Base-by-base conservation (phyloP, 2,888 invertebrate genomes). In the Aromia moschata region DNA sequence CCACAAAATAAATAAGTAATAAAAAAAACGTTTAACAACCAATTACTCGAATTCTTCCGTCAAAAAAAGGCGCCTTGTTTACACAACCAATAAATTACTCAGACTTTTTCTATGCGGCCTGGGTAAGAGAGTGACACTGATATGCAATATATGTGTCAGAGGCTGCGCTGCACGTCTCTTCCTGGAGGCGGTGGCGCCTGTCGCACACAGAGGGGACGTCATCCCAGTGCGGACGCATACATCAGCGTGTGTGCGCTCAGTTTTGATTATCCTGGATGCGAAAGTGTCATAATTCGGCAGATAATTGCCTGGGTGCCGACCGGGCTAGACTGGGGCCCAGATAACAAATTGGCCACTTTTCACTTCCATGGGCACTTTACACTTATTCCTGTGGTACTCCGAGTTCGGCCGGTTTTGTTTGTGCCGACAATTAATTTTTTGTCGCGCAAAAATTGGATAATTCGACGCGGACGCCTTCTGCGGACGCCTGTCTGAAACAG, bases 251-350 rank as follows among this genome's bases (percentile, higher is more conserved):
- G 57, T 57, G 53, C 52, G 44, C 54, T 57, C 33, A 12, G 30
- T 53, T 55, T 59, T 56, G 65, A 67, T 62, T 45, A 30, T 31
- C n/a, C n/a, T 11, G 16, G 30, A 52, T 41, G 64, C 64, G 43
- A 74, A 74, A 74, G 77, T 76, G 77, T 77, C 75, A 77, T 77
- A 77, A 76, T 77, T 77, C 77, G 75, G 74, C 76, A 72, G 74
- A 77, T 77, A 77, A 77, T 77, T 76, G 78, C 71, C 66, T 65
- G 73, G 78, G 78, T 76, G 78, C 77, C 78, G 69, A 65, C 47
- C 52, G 67, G 78, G 65, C 78, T 77, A 77, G 77, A 77, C 77
- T 56, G 31, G 63, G 61, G 55, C 30, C 51, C 56, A 65, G 72
- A 72, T 74, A 73, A 73, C 73, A 70, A 72, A 73, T 74, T 72